Base-by-base conservation (phyloP, 2,797 vertebrate species). In the Gastrophryne carolinensis region DNA sequence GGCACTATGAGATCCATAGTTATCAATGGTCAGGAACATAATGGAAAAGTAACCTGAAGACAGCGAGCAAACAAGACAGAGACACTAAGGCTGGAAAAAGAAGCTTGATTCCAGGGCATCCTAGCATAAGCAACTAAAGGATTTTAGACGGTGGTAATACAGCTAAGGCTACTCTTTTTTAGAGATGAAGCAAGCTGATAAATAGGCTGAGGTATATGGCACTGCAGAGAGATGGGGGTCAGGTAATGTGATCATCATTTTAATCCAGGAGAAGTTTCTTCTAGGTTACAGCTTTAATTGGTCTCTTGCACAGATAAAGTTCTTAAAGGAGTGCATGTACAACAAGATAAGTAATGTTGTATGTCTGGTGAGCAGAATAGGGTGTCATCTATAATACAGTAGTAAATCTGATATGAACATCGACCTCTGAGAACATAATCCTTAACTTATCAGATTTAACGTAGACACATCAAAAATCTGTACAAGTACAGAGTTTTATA, bases 161-260 rank as follows among this genome's bases (percentile, higher is more conserved):
- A 8, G 3, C 39, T 41, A 41, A n/a, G 17, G 17, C n/a, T 5
- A 7, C 13, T 1, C 8, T 17, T 15, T 44, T 1, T 41, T 41
- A n/a, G 62, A 15, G 19, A 32, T 4, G 41, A 27, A 19, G 4
- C 44, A 64, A 29, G 24, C 3, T 29, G 61, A 64, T 32, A 50
- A 44, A 24, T 26, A 26, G 30, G 13, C 10, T 35, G n/a, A 65
- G n/a, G 52, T 27, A 27, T 39, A 11, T 5, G 19, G 13, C 15
- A 39, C n/a, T 13, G 29, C 34, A 2, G 27, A 26, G 1, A 8
- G 21, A 32, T 68, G 21, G 15, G n/a, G 15, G 4, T 15, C 2
- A 52, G 12, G 49, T 54, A 56, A 68, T 50, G 32, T 50, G 23
- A 68, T 53, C 50, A 39, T 67, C 44, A 67, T 67, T 53, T 67